phyloP scores from a whole-genome alignment of 2,113 vertebrate species.

The Rostratula benghalensis region DNA sequence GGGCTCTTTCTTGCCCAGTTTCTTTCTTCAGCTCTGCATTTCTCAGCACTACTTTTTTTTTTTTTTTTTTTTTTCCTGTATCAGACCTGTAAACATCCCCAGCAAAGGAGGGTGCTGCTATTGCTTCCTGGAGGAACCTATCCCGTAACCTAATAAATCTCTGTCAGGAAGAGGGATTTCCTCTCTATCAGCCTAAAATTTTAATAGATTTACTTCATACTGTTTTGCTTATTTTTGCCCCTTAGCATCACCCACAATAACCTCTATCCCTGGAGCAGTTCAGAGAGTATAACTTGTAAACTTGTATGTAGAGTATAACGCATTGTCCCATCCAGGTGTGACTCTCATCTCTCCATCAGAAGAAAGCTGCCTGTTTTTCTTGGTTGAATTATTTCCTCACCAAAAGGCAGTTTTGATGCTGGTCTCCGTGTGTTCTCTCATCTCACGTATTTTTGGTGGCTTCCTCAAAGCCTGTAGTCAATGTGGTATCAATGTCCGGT shows the following conservation, averaged over 20 bases:
- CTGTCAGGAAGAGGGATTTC: not conserved
- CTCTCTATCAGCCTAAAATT: not conserved
- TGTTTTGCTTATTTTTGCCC: not conserved
- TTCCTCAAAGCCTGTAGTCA: not conserved
- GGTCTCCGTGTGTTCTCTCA: not conserved
- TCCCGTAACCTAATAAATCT: not conserved
- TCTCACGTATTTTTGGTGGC: not conserved
- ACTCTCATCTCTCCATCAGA: not conserved
- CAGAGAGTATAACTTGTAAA: too few relatives aligned
- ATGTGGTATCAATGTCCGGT: rapidly evolving
- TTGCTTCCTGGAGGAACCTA: not conserved
- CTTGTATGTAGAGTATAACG: too few relatives aligned
- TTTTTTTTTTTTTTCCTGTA: not conserved
- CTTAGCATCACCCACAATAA: not conserved
- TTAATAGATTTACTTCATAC: not conserved
- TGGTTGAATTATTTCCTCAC: not conserved
- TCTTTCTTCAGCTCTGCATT: not conserved
- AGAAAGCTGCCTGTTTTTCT: not conserved
- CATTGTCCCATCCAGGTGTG: not conserved
- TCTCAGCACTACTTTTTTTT: not conserved
- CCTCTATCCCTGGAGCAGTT: not conserved
- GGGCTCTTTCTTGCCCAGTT: too few relatives aligned
- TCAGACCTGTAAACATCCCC: not conserved
- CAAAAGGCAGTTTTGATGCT: rapidly evolving
- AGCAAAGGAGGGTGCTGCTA: not conserved